These are phyloP conservation scores for Drosophila subquinaria DNA, from an alignment of 2,888 invertebrate genomes.

Conservation along the genomic window DNA sequence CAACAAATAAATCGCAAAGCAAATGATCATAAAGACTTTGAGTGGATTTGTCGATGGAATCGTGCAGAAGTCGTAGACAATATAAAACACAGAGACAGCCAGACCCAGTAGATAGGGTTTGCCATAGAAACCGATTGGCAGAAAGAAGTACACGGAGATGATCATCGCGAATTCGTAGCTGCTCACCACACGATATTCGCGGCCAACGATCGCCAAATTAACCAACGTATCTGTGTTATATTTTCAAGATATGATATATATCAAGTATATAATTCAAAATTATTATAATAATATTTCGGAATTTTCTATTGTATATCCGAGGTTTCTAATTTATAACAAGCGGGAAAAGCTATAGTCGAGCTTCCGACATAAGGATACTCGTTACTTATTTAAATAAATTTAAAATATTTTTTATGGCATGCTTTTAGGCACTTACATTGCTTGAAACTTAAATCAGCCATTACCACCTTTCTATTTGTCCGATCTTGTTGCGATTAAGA, in stretches of 20 bases:
- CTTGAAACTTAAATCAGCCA: too few relatives aligned
- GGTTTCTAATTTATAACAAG: too few relatives aligned
- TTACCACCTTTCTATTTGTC: too few relatives aligned
- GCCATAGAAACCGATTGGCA: constrained; percentile 43
- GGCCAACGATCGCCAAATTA: not conserved
- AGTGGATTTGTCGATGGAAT: rapidly evolving
- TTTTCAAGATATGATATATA: not conserved
- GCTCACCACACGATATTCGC: not conserved
- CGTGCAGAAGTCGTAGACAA: not conserved
- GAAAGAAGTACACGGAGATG: constrained; percentile 40
- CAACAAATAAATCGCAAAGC: constrained; percentile 10
- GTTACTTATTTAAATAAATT: too few relatives aligned
- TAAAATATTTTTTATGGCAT: too few relatives aligned
- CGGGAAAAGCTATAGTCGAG: too few relatives aligned
- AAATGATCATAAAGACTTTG: not conserved
- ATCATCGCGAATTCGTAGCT: constrained; percentile 48
- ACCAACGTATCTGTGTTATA: constrained; percentile 27
- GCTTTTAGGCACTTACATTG: too few relatives aligned
- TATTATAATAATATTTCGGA: not conserved
- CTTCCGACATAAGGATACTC: too few relatives aligned
- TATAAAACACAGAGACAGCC: constrained; percentile 11
- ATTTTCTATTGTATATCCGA: not conserved
- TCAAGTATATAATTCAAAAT: not conserved
- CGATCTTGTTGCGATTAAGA: too few relatives aligned
- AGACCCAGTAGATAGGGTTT: constrained; percentile 33